These are phyloP conservation scores for Vicugna pacos DNA, from an alignment of 2,113 vertebrate species.

Conservation along the genomic window DNA sequence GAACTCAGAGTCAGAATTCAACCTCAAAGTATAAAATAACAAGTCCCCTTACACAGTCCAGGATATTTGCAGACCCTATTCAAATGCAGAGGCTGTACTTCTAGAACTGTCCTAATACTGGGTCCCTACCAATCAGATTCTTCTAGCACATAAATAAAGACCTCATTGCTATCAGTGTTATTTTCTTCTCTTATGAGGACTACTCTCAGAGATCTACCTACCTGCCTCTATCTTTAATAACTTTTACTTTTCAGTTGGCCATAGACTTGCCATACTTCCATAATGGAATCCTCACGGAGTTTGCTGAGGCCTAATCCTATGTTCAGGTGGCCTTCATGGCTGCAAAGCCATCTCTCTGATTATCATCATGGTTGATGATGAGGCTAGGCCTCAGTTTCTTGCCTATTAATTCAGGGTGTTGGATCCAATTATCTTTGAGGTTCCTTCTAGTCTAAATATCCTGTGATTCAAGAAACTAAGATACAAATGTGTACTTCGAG, in stretches of 20 bases:
- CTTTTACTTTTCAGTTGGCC: slow-evolving; percentile 39
- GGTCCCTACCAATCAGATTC: neutral
- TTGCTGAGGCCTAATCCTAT: neutral
- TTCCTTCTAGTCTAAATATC: slow-evolving; percentile 24
- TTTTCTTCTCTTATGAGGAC: neutral
- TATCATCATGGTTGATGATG: slow-evolving; percentile 11
- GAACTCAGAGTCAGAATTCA: slow-evolving; percentile 44
- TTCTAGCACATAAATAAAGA: slow-evolving; percentile 6
- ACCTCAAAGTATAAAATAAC: neutral
- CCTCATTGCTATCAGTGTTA: neutral
- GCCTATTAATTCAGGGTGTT: neutral
- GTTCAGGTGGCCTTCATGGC: neutral
- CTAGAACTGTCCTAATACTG: slow-evolving; percentile 32
- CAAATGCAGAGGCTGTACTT: slow-evolving; percentile 17
- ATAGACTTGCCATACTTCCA: slow-evolving; percentile 31
- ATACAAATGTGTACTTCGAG: neutral
- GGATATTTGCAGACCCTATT: neutral
- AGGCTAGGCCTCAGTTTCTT: slow-evolving; percentile 35
- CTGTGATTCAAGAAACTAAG: slow-evolving; percentile 15
- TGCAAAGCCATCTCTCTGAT: neutral
- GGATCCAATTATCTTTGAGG: neutral
- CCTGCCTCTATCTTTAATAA: neutral
- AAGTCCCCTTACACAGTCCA: neutral
- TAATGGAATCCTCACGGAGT: slow-evolving; percentile 24
- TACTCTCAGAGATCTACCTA: neutral